Base-by-base conservation (phyloP, 2,888 invertebrate genomes). In the Trissolcus brochymenae region DNA sequence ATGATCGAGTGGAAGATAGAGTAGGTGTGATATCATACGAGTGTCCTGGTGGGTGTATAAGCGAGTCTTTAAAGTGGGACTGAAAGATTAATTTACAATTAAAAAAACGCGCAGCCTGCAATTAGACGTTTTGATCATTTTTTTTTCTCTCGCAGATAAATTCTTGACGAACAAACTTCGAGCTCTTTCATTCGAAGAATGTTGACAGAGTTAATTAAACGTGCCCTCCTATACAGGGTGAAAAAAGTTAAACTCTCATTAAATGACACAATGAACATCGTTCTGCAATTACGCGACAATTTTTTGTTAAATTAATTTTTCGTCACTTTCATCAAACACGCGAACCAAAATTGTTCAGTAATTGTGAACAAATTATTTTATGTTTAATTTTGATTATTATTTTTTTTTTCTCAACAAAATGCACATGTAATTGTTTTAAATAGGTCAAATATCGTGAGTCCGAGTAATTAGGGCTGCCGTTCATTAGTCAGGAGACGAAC, bases 371-470 rank as follows among this genome's bases (percentile, higher is more conserved):
- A 25, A 25, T 4, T 4, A 25, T 4, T 25, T 25, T 25, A 4
- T 25, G 25, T 4, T 25, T 25, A 25, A 25, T 25, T 25, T 4
- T 25, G 4, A 25, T 25, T 6, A 6, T 2, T 0, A 4, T 25
- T 25, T 25, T 25, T 25, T 25, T 25, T 25, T 25, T 25, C 4
- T 25, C 25, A 1, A 35, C 9, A 35, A 35, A 35, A 9, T 35
- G 35, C 7, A 11, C 11, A 9, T 35, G 35, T 70, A 78, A 78
- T 74, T 70, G 70, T 19, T 21, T 70, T 59, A 78, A 73, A 78
- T 75, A 40, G 78, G 74, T 78, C 78, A 81, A 82, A 83, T 83
- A 82, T 81, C 78, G 73, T 81, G 80, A 75, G 81, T 81, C 79
- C 80, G 82, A 83, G 84, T 84, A 83, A 84, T 80, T 78, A 65